These are phyloP conservation scores for Caenorhabditis sp. DNA, from an alignment of 2,888 invertebrate species.

Conservation along the genomic window DNA sequence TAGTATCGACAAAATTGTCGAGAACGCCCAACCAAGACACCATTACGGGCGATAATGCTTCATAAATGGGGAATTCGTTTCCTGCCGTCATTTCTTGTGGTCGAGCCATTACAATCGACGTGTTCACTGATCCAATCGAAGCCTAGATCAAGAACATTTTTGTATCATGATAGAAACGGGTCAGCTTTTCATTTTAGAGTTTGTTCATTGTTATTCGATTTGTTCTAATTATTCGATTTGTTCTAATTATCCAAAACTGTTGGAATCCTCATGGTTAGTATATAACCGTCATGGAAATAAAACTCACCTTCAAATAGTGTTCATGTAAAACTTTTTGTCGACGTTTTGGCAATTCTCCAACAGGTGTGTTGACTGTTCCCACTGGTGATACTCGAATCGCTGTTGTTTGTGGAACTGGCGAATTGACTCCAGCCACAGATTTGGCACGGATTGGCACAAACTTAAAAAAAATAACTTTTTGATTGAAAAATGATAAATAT, in stretches of 20 bases:
- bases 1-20: conserved; percentile 18
- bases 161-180: too few relatives aligned
- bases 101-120: conserved; percentile 51
- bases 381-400: not conserved
- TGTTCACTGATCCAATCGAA: conserved; percentile 34
- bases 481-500: not conserved
- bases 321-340: conserved; percentile 13
- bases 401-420: conserved; percentile 12
- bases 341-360: conserved; percentile 8
- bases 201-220: too few relatives aligned
- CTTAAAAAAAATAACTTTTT: not conserved
- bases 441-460: not conserved
- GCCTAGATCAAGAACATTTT: conserved; percentile 11
- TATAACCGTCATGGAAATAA: too few relatives aligned
- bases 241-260: not conserved
- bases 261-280: too few relatives aligned
- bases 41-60: conserved; percentile 60
- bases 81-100: conserved; percentile 52
- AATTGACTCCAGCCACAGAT: conserved; percentile 13
- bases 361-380: not conserved
- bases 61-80: conserved; percentile 62
- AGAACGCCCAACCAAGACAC: conserved; percentile 58
- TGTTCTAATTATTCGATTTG: too few relatives aligned
- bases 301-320: conserved; percentile 17
- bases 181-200: too few relatives aligned